A percentile compares a stretch with the other conserved stretches of the same genome.
Conservation (phyloP, 2,888 invertebrate genomes). For the Drosophila robusta region DNA sequence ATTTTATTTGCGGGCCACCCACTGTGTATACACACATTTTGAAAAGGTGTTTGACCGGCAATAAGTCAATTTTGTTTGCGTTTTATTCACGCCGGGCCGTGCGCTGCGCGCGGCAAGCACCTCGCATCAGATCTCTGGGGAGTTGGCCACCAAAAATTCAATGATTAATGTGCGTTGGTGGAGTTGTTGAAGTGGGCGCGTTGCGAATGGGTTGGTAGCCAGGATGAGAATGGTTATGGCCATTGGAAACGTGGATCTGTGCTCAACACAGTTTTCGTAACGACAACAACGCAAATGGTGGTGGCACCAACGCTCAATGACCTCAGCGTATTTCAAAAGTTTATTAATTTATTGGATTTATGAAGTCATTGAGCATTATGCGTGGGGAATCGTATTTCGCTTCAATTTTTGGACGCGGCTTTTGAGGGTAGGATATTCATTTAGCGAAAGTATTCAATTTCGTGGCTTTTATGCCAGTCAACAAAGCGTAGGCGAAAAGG, state of each 20-base stretch:
- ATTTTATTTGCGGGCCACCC: slow-evolving; percentile 72
- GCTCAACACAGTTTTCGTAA: slow-evolving; percentile 24
- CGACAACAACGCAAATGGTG: slow-evolving; percentile 43
- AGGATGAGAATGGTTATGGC: slow-evolving; percentile 15
- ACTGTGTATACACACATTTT: slow-evolving; percentile 52
- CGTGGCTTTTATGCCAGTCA: slow-evolving; percentile 42
- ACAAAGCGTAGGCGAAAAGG: slow-evolving; percentile 46
- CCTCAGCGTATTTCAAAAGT: slow-evolving; percentile 80
- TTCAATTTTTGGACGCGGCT: slow-evolving; percentile 26
- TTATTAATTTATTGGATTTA: slow-evolving; percentile 82
- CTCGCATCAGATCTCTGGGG: slow-evolving; percentile 62
- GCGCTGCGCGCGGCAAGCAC: slow-evolving; percentile 21
- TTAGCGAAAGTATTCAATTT: slow-evolving; percentile 76
- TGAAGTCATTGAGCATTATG: slow-evolving; percentile 79
- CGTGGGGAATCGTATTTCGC: slow-evolving; percentile 62
- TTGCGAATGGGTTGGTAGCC: slow-evolving; percentile 69
- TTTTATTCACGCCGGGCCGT: slow-evolving; percentile 64
- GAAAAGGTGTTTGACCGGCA: slow-evolving; percentile 81
- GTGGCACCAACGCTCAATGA: slow-evolving; percentile 62
- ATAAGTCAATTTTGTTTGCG: slow-evolving; percentile 81
- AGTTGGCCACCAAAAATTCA: slow-evolving; percentile 80
- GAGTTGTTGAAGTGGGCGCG: slow-evolving; percentile 70
- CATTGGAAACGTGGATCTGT: slow-evolving; percentile 23
- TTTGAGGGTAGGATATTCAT: slow-evolving; percentile 45
- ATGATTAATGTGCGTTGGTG: slow-evolving; percentile 75